These are phyloP conservation scores for Perca fluviatilis DNA, from an alignment of 2,113 vertebrate species.

Conservation along the genomic window DNA sequence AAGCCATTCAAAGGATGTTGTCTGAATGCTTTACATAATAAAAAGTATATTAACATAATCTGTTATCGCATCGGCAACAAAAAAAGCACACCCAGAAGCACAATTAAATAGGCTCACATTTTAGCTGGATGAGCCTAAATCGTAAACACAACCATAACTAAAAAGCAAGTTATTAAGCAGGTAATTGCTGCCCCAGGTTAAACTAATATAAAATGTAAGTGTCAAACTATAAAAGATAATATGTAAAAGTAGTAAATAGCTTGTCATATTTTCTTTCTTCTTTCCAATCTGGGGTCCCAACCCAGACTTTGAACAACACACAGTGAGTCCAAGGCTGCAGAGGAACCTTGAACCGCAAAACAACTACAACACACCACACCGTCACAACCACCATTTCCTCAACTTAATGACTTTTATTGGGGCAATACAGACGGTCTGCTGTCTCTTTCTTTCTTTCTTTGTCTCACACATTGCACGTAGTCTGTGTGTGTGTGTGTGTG, in stretches of 20 bases:
- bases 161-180: slow-evolving; percentile 8
- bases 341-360: slow-evolving; percentile 80
- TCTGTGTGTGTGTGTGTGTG: slow-evolving; percentile 32
- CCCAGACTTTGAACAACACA: slow-evolving; percentile 70
- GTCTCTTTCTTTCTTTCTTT: slow-evolving; percentile 47
- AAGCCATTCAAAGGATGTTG: not conserved
- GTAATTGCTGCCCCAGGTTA: not conserved
- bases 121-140: not conserved
- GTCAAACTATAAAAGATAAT: slow-evolving; percentile 4
- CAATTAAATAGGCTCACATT: slow-evolving; percentile 10
- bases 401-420: slow-evolving; percentile 72
- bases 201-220: not conserved
- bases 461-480: slow-evolving; percentile 34
- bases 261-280: not conserved
- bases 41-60: slow-evolving; percentile 12
- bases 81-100: slow-evolving; percentile 1
- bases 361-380: slow-evolving; percentile 46
- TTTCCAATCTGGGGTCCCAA: slow-evolving; percentile 18
- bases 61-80: slow-evolving; percentile 27
- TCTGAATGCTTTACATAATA: not conserved
- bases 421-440: slow-evolving; percentile 76
- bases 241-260: not conserved
- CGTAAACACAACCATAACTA: not conserved
- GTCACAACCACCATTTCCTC: slow-evolving; percentile 63
- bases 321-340: slow-evolving; percentile 81